Conservation (phyloP, 2,888 invertebrate genomes). For the Nemapogon koenigi region DNA sequence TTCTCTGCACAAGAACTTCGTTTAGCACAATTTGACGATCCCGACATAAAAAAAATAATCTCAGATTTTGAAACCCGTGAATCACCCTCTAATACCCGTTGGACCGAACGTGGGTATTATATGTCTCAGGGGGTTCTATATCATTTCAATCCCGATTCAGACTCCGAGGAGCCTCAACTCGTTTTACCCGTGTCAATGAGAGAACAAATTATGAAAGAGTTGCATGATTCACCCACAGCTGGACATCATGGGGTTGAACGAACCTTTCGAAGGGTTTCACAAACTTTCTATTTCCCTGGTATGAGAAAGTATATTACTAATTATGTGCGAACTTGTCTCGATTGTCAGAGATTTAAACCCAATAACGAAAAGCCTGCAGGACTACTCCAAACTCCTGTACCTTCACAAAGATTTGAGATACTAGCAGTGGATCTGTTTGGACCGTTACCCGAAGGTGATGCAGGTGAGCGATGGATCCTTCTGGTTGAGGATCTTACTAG, state of each 20-base stretch:
- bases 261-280: conserved; percentile 12
- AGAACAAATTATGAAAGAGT: conserved; percentile 15
- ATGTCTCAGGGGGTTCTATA: conserved; percentile 10
- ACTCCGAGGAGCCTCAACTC: conserved; percentile 7
- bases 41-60: conserved; percentile 18
- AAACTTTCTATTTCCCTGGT: conserved; percentile 17
- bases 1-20: conserved; percentile 13
- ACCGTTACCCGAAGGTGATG: conserved; percentile 16
- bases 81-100: background rate
- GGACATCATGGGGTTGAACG: conserved; percentile 18
- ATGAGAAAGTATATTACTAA: conserved; percentile 17
- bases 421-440: conserved; percentile 23
- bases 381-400: conserved; percentile 21
- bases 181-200: conserved; percentile 5
- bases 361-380: conserved; percentile 24
- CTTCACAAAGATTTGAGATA: conserved; percentile 19
- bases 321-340: conserved; percentile 17
- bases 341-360: conserved; percentile 25
- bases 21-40: conserved; percentile 16
- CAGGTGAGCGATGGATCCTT: conserved; percentile 20
- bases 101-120: conserved; percentile 10
- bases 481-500: conserved; percentile 19
- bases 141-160: conserved; percentile 4
- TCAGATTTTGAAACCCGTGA: conserved; percentile 16
- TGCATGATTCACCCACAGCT: conserved; percentile 16